A percentile compares a stretch with the other conserved stretches of the same genome.
Conservation (phyloP, 2,797 vertebrate species). For the Dendrocincla fuliginosa region DNA sequence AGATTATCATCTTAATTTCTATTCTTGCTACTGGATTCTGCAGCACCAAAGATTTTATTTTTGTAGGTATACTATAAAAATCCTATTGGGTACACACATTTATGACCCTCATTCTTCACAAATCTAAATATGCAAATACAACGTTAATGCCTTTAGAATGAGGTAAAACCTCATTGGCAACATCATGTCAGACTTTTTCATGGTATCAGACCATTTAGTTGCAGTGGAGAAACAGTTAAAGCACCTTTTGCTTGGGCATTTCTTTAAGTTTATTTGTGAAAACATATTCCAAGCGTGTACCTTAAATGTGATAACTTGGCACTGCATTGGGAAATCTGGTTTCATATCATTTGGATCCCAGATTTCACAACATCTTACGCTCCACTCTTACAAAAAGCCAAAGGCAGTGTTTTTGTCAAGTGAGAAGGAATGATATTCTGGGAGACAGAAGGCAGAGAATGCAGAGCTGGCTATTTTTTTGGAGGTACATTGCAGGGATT, state of each 20-base stretch:
- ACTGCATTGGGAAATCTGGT: not conserved
- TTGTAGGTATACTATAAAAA: not conserved
- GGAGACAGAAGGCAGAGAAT: not conserved
- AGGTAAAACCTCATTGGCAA: not conserved
- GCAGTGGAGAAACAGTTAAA: not conserved
- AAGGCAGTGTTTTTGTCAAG: constrained; percentile 39
- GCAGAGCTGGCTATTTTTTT: not conserved
- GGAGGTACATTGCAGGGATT: not conserved
- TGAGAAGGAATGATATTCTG: not conserved
- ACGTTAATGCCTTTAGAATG: not conserved
- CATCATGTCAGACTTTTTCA: not conserved
- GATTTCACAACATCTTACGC: not conserved
- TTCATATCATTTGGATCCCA: not conserved
- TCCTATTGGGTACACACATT: not conserved
- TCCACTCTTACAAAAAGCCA: not conserved
- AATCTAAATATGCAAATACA: not conserved
- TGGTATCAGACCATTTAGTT: not conserved
- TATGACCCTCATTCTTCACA: not conserved
- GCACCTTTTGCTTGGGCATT: not conserved
- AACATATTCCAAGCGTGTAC: not conserved
- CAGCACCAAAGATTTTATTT: not conserved
- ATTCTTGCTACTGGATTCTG: not conserved
- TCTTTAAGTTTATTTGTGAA: constrained; percentile 28
- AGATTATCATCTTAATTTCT: not conserved
- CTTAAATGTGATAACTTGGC: not conserved